Conservation (phyloP, 2,113 vertebrate species). For the Craseonycteris thonglongyai region DNA sequence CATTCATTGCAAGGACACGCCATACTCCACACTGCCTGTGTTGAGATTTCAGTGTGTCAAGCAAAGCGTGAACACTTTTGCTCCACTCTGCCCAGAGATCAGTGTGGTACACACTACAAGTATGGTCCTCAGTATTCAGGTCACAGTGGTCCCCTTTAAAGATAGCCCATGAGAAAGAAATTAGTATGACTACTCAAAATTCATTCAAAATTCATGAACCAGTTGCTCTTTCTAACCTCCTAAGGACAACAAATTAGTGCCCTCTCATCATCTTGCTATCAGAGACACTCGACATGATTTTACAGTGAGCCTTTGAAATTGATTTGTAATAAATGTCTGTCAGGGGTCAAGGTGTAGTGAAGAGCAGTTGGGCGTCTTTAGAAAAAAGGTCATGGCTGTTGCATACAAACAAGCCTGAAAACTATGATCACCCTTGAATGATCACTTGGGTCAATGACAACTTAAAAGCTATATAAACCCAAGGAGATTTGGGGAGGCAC, state of each 20-base stretch:
- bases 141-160: background rate
- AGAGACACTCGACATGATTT: conserved; percentile 55
- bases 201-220: conserved; percentile 45
- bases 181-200: background rate
- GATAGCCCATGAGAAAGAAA: conserved; percentile 3
- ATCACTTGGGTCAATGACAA: conserved; percentile 69
- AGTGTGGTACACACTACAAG: background rate
- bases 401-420: conserved; percentile 63
- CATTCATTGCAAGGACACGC: background rate
- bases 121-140: background rate
- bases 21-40: background rate
- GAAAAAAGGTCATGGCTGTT: conserved; percentile 43
- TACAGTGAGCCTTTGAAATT: conserved; percentile 66
- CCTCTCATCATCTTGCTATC: conserved; percentile 31
- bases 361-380: conserved; percentile 42
- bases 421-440: conserved; percentile 65
- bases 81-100: background rate
- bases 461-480: conserved; percentile 64
- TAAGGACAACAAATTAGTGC: conserved; percentile 45
- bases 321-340: conserved; percentile 63
- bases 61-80: background rate
- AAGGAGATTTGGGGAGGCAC: conserved; percentile 47
- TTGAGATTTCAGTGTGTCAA: background rate
- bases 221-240: conserved; percentile 38
- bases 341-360: conserved; percentile 55